Evolutionary conservation across 2,888 invertebrate genomes (phyloP).

Genomic region (Caenorhabditis macrosperma): DNA sequence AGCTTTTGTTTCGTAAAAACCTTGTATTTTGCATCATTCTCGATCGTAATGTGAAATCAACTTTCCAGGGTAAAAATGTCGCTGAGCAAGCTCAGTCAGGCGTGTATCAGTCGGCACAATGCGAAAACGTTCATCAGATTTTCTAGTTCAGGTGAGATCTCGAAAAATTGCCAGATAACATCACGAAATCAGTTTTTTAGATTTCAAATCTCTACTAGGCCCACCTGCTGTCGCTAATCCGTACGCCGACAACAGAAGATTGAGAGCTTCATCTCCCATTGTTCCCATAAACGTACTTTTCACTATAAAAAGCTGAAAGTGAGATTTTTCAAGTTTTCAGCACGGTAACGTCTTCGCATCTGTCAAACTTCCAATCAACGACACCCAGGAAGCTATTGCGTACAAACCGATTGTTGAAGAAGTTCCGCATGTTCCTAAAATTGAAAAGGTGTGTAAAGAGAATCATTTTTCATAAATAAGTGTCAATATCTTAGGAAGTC

Average conservation of each 20-base stretch:
- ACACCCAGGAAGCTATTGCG: conserved; percentile 41
- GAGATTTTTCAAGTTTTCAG: conserved; percentile 35
- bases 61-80: conserved; percentile 54
- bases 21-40: conserved; percentile 17
- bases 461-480: not conserved
- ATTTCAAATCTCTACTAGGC: conserved; percentile 56
- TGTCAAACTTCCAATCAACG: conserved; percentile 35
- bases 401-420: conserved; percentile 40
- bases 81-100: conserved; percentile 53
- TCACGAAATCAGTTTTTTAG: conserved; percentile 6
- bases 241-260: conserved; percentile 47
- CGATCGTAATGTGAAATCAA: not conserved
- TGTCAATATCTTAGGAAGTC: conserved; percentile 12
- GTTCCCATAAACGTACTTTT: conserved; percentile 43
- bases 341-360: conserved; percentile 57
- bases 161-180: not conserved
- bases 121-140: conserved; percentile 38
- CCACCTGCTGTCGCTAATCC: conserved; percentile 56
- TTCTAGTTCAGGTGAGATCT: conserved; percentile 48
- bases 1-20: not conserved
- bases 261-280: conserved; percentile 22
- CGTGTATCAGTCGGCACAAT: conserved; percentile 36
- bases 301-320: not conserved
- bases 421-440: conserved; percentile 24
- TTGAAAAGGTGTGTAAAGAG: not conserved